Conservation (phyloP, 1,140 invertebrate species). For the Polyergus mexicanus region DNA sequence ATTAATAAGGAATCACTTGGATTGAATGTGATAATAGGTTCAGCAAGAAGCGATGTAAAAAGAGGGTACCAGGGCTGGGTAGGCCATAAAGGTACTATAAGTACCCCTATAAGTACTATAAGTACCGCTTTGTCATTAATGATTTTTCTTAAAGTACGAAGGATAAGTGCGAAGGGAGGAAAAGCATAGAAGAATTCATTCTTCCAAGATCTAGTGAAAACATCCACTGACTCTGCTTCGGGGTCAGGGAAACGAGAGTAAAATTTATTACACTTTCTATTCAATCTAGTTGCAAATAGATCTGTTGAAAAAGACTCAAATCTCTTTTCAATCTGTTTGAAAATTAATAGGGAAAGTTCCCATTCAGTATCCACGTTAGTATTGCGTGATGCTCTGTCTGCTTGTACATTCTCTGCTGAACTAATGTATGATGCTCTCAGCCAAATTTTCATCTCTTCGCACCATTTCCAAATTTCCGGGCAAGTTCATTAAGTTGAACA, state of each 20-base stretch:
- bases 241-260: slow-evolving; percentile 8
- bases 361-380: slow-evolving; percentile 13
- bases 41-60: slow-evolving; percentile 30
- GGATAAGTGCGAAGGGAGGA: slow-evolving; percentile 29
- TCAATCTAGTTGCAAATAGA: slow-evolving; percentile 9
- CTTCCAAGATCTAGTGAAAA: slow-evolving; percentile 16
- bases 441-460: slow-evolving; percentile 29
- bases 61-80: slow-evolving; percentile 28
- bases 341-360: not conserved
- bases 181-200: not conserved
- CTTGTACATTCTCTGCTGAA: slow-evolving; percentile 28
- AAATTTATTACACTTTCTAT: slow-evolving; percentile 30
- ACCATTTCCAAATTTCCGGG: not conserved
- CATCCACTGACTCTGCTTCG: not conserved
- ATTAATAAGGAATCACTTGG: slow-evolving; percentile 65
- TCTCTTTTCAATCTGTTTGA: not conserved
- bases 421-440: slow-evolving; percentile 40
- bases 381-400: slow-evolving; percentile 18
- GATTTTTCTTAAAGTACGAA: slow-evolving; percentile 41
- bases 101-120: not conserved
- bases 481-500: slow-evolving; percentile 29
- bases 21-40: not conserved
- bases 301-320: slow-evolving; percentile 3
- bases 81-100: not conserved
- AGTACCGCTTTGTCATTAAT: slow-evolving; percentile 8